Evolutionary conservation across 2,888 invertebrate genomes (phyloP).

Genomic region (Ophioninae sp.): DNA sequence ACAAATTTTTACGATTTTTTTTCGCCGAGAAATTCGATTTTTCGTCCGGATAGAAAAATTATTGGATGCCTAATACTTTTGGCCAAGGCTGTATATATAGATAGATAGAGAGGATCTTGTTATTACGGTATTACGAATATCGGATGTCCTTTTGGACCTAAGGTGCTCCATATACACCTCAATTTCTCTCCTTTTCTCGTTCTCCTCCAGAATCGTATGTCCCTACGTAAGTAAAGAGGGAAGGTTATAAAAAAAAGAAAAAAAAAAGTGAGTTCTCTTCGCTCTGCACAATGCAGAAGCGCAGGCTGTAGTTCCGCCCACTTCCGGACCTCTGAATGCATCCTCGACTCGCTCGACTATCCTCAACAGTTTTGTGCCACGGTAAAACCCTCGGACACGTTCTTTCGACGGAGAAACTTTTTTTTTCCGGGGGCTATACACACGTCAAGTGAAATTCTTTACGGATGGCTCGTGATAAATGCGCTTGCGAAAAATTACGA

Average conservation of each 20-base stretch:
- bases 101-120: conserved; percentile 66
- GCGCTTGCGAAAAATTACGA: conserved; percentile 45
- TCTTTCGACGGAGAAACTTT: conserved; percentile 67
- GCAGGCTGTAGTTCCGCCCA: conserved; percentile 80
- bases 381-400: conserved; percentile 75
- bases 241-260: conserved; percentile 57
- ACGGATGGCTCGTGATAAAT: conserved; percentile 1
- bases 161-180: conserved; percentile 58
- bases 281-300: conserved; percentile 75
- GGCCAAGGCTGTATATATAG: neutral
- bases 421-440: conserved; percentile 32
- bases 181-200: conserved; percentile 62
- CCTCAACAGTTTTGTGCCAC: conserved; percentile 76
- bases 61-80: too few relatives aligned
- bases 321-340: conserved; percentile 80
- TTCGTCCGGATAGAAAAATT: too few relatives aligned
- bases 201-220: conserved; percentile 47
- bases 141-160: conserved; percentile 79
- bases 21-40: too few relatives aligned
- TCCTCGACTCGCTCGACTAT: conserved; percentile 79
- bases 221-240: conserved; percentile 62
- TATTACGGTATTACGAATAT: conserved; percentile 80
- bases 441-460: conserved; percentile 54
- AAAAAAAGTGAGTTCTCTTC: conserved; percentile 72
- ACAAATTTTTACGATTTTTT: too few relatives aligned